Percentiles rank a stretch among this genome's conserved stretches.
phyloP scores from a whole-genome alignment of 2,113 vertebrate species.

The Pelobates fuscus region DNA sequence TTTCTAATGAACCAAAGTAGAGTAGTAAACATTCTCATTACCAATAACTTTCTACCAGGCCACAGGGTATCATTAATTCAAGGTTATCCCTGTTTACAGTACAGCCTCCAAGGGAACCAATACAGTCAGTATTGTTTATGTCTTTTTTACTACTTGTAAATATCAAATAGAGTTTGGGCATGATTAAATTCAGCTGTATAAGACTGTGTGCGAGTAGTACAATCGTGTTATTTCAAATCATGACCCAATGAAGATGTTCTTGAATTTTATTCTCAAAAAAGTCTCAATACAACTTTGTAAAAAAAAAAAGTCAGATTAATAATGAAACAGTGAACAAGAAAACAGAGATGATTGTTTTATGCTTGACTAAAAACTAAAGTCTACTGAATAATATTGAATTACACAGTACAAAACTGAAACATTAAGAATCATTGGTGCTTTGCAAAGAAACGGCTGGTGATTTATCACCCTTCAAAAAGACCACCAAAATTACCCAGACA shows the following conservation, averaged over 20 bases:
- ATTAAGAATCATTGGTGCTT: too few relatives aligned
- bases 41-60: slow-evolving; percentile 8
- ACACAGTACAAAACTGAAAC: too few relatives aligned
- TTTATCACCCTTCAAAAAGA: too few relatives aligned
- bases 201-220: not conserved
- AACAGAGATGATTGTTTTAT: too few relatives aligned
- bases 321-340: too few relatives aligned
- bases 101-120: not conserved
- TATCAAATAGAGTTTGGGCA: not conserved
- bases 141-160: slow-evolving; percentile 9
- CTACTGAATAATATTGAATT: too few relatives aligned
- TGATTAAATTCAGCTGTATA: not conserved
- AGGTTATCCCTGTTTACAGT: slow-evolving; percentile 10
- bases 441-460: too few relatives aligned
- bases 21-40: not conserved
- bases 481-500: too few relatives aligned
- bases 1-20: slow-evolving; percentile 3
- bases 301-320: too few relatives aligned
- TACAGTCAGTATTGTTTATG: not conserved
- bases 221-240: slow-evolving; percentile 9
- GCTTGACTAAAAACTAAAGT: too few relatives aligned
- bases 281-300: too few relatives aligned
- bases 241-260: not conserved
- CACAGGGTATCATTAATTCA: slow-evolving; percentile 6
- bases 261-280: slow-evolving; percentile 6